Conservation (phyloP, 30 jellyfish, hydroid and myxozoan genomes). For the Catostylus mosaicus region DNA sequence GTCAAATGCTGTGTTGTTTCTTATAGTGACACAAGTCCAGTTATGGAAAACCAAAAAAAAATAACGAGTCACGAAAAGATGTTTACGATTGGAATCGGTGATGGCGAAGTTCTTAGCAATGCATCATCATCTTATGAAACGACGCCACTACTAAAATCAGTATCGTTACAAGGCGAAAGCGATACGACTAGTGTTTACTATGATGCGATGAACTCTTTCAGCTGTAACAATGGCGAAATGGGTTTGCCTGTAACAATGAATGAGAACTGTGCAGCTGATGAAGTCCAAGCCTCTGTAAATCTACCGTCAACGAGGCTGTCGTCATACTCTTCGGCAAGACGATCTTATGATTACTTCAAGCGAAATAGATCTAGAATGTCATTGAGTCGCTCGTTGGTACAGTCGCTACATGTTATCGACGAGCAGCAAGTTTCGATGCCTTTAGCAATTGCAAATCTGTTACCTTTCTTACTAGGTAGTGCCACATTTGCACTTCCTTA, state of each 20-base stretch:
- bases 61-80: not conserved
- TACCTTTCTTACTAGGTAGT: conserved; percentile 59
- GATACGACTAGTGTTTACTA: conserved; percentile 33
- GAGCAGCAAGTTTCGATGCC: conserved; percentile 58
- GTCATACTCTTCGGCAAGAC: conserved; percentile 42
- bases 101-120: conserved; percentile 5
- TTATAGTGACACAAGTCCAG: too few species aligned
- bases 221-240: conserved; percentile 4
- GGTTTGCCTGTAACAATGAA: not conserved
- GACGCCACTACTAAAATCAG: conserved; percentile 35
- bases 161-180: conserved; percentile 7
- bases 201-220: conserved; percentile 29
- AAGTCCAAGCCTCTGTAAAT: conserved; percentile 49
- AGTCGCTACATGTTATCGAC: conserved; percentile 12
- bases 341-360: conserved; percentile 33
- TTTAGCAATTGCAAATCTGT: conserved; percentile 60
- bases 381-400: conserved; percentile 20
- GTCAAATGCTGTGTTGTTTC: too few species aligned
- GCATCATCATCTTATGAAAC: conserved; percentile 18
- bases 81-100: conserved; percentile 12
- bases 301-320: conserved; percentile 57
- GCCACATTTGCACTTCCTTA: conserved; percentile 67
- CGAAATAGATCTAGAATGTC: conserved; percentile 23
- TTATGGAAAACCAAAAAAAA: too few species aligned
- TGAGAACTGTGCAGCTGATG: conserved; percentile 3